Conservation (phyloP, 2,888 invertebrate species). For the Acronicta leporina region DNA sequence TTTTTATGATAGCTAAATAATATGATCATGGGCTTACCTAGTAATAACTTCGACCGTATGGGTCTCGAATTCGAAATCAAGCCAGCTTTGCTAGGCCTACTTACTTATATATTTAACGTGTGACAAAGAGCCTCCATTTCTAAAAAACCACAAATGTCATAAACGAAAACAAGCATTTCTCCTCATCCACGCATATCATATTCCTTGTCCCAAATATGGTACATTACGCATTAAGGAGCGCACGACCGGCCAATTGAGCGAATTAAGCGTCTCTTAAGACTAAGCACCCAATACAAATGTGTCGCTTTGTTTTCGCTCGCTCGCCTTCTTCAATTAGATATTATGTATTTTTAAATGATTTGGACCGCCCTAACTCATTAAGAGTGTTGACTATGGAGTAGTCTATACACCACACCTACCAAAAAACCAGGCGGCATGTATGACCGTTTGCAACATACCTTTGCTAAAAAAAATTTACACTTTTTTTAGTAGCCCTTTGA, state of each 20-base stretch:
- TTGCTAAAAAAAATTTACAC: too few species aligned
- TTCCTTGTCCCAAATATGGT: constrained; percentile 73
- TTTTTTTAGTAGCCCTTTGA: too few species aligned
- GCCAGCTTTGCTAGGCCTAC: too few species aligned
- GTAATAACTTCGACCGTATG: too few species aligned
- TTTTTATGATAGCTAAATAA: too few species aligned
- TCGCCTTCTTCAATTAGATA: constrained; percentile 44
- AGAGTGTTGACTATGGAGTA: neutral
- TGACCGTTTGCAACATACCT: too few species aligned
- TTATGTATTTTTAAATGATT: constrained; percentile 39
- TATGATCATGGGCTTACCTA: too few species aligned
- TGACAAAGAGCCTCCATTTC: too few species aligned
- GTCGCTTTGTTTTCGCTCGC: constrained; percentile 49
- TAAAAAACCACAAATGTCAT: neutral
- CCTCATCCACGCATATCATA: constrained; percentile 53
- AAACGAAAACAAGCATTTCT: constrained; percentile 8
- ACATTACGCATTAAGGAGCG: constrained; percentile 79
- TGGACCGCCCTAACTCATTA: constrained; percentile 10
- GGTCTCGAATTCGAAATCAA: too few species aligned
- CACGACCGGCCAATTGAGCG: constrained; percentile 82
- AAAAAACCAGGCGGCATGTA: too few species aligned
- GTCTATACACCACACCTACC: too few species aligned
- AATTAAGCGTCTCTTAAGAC: constrained; percentile 76
- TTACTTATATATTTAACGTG: too few species aligned
- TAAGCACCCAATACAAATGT: constrained; percentile 45